A percentile compares a stretch with the other conserved stretches of the same genome.
phyloP scores from a whole-genome alignment of 2,113 vertebrate genomes.

The Piprites chloris region DNA sequence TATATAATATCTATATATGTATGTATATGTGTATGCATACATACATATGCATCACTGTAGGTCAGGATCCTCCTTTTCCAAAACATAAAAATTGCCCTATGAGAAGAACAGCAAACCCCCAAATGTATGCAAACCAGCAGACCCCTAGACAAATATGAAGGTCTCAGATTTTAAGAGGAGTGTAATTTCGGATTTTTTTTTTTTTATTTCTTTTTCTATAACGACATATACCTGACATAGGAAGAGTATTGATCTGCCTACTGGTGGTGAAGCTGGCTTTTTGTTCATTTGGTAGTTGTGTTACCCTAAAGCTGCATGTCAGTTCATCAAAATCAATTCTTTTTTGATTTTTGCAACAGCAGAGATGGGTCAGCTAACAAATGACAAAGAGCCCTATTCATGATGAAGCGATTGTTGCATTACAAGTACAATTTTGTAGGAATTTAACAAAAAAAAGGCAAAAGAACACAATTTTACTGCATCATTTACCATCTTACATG shows the following conservation, averaged over 20 bases:
- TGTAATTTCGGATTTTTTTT: background rate
- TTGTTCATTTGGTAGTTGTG: constrained; percentile 13
- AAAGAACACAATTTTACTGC: constrained; percentile 38
- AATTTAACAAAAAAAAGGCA: constrained; percentile 34
- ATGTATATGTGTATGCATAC: too few species aligned
- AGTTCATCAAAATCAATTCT: constrained; percentile 59
- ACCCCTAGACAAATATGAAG: background rate
- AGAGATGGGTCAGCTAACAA: constrained; percentile 57
- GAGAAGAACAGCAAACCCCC: background rate
- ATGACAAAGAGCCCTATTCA: constrained; percentile 43
- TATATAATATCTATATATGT: too few species aligned
- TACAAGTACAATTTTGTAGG: constrained; percentile 48
- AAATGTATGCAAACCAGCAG: background rate
- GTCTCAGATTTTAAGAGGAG: background rate
- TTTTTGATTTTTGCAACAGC: constrained; percentile 64
- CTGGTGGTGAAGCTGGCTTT: background rate
- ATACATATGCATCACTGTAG: background rate
- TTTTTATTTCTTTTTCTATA: background rate
- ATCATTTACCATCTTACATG: background rate
- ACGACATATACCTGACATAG: constrained; percentile 42
- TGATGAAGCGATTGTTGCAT: constrained; percentile 16
- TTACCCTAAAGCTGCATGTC: constrained; percentile 41
- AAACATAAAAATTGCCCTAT: background rate
- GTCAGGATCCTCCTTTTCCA: background rate
- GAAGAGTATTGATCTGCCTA: background rate